These are phyloP conservation scores for Alviniconcha marisindica DNA, from an alignment of 1,140 invertebrate genomes.

Conservation along the genomic window DNA sequence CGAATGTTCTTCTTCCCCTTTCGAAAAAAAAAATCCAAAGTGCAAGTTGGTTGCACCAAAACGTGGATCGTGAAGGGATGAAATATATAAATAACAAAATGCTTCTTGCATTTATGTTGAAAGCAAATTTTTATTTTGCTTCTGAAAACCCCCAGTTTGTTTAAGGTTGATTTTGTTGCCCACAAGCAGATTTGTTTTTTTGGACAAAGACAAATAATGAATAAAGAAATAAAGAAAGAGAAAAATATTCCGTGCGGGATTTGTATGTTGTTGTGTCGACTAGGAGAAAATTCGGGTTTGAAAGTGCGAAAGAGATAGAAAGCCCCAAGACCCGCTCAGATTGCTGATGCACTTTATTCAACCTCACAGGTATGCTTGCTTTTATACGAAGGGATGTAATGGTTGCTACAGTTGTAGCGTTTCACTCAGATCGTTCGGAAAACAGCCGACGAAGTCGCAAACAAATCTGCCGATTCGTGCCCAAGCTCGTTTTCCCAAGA, in stretches of 20 bases:
- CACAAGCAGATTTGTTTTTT: no score
- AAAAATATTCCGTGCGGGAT: conserved; percentile 10
- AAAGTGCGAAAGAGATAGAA: background rate
- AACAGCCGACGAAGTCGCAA: no score
- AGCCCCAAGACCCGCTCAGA: no score
- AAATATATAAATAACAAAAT: no score
- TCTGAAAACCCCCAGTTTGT: no score
- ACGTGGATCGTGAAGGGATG: background rate
- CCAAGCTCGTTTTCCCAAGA: background rate
- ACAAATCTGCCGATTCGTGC: background rate
- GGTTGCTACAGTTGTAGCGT: background rate
- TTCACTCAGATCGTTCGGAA: background rate
- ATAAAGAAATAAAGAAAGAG: background rate
- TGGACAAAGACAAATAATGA: background rate
- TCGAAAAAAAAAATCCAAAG: background rate
- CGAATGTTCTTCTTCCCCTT: background rate
- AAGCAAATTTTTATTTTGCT: no score
- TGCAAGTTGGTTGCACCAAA: background rate
- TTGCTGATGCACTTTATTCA: background rate
- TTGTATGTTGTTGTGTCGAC: conserved; percentile 33
- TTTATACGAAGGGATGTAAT: background rate
- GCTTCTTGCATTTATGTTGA: no score
- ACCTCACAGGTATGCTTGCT: background rate
- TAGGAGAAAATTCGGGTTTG: background rate
- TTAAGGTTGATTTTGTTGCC: no score